Percentiles rank a stretch among this genome's conserved stretches.
Conservation (phyloP, 2,888 invertebrate genomes). For the Cyrtodaria siliqua region DNA sequence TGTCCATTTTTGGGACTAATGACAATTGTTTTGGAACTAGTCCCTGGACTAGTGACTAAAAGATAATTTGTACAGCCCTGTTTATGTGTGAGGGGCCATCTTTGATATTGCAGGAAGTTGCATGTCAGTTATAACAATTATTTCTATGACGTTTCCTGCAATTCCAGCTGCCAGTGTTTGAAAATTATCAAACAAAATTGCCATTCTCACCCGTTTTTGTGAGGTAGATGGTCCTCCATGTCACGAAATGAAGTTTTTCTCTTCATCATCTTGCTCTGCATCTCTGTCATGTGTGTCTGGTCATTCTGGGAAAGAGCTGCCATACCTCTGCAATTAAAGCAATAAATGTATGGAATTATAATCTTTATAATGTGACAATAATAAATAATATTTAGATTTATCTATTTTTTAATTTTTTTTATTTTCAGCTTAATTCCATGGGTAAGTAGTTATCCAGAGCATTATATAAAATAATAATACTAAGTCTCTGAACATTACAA, state of each 20-base stretch:
- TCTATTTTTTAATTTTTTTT: not conserved
- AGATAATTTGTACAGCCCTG: too few relatives aligned
- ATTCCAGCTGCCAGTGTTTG: too few relatives aligned
- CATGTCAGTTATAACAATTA: too few relatives aligned
- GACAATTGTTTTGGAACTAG: too few relatives aligned
- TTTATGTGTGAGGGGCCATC: too few relatives aligned
- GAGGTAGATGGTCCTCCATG: conserved; percentile 97
- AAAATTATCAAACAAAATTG: not conserved
- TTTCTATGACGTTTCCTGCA: too few relatives aligned
- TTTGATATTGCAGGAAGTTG: too few relatives aligned
- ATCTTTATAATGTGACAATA: not conserved
- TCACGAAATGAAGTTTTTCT: conserved; percentile 95
- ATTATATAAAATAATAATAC: too few relatives aligned
- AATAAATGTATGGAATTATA: not conserved
- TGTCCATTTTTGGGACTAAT: too few relatives aligned
- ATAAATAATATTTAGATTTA: not conserved
- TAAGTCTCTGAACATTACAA: too few relatives aligned
- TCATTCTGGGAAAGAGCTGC: conserved; percentile 77
- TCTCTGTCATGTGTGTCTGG: conserved; percentile 80
- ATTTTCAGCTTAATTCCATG: not conserved
- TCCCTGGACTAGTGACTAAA: too few relatives aligned
- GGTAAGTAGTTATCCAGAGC: too few relatives aligned
- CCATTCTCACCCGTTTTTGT: conserved; percentile 90
- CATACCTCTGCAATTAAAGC: conserved; percentile 51
- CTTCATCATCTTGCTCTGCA: conserved; percentile 93